Evolutionary conservation across 2,113 vertebrate genomes (phyloP).

Genomic region (Psephotus haematonotus): DNA sequence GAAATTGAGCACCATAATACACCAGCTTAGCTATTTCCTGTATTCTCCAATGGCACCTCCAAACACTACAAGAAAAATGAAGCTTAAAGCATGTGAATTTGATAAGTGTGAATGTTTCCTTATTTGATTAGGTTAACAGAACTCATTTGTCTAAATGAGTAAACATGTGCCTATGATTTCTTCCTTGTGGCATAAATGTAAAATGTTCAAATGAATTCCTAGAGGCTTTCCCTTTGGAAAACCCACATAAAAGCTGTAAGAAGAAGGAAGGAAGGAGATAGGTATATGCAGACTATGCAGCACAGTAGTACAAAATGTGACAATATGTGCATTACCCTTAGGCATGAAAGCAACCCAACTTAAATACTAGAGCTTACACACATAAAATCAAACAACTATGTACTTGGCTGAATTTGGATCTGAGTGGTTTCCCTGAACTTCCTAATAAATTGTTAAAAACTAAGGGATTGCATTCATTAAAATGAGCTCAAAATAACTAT

Average conservation of each 20-base stretch:
- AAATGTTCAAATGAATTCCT: not conserved
- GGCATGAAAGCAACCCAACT: not conserved
- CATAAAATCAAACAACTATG: not conserved
- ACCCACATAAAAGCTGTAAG: not conserved
- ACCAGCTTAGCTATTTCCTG: not conserved
- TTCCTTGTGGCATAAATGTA: not conserved
- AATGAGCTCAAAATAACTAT: not conserved
- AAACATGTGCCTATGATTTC: not conserved
- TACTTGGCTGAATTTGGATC: not conserved
- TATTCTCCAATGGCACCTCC: not conserved
- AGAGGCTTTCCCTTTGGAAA: not conserved
- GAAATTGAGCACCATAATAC: not conserved
- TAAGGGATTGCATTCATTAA: not conserved
- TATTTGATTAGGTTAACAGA: not conserved
- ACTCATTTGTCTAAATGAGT: not conserved
- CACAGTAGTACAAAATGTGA: not conserved
- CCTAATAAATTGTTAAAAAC: not conserved
- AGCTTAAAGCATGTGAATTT: not conserved
- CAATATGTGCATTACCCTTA: not conserved
- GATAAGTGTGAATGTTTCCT: not conserved
- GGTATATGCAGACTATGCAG: not conserved
- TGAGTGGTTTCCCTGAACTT: not conserved
- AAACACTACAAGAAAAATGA: not conserved
- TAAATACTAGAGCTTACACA: not conserved
- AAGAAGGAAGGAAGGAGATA: not conserved